A percentile compares a stretch with the other conserved stretches of the same genome.
Conservation (phyloP, 2,888 invertebrate species). For the Drosophila basisetae region DNA sequence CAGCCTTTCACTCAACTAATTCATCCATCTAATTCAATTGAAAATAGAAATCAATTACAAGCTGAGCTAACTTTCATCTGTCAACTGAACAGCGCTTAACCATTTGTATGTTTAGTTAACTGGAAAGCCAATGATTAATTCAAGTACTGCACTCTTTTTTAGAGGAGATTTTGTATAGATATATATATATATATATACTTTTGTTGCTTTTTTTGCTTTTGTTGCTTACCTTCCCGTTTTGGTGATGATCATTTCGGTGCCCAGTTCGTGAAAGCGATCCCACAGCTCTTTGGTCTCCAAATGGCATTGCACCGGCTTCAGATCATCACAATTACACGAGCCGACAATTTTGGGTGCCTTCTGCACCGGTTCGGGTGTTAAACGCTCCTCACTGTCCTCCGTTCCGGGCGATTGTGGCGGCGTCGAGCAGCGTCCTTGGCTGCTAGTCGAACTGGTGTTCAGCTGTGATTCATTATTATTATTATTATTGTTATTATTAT, state of each 20-base stretch:
- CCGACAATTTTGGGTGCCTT: slow-evolving; percentile 87
- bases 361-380: slow-evolving; percentile 85
- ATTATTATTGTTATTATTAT: slow-evolving; percentile 50
- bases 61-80: not conserved
- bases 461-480: slow-evolving; percentile 62
- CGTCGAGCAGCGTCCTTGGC: slow-evolving; percentile 84
- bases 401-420: slow-evolving; percentile 85
- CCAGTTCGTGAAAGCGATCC: slow-evolving; percentile 97
- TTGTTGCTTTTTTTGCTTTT: slow-evolving; percentile 2
- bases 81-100: not conserved
- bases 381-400: slow-evolving; percentile 84
- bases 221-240: slow-evolving; percentile 94
- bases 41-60: not conserved
- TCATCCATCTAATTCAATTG: slow-evolving; percentile 2
- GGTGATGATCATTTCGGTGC: slow-evolving; percentile 99
- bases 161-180: not conserved
- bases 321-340: slow-evolving; percentile 93
- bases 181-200: no score
- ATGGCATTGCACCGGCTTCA: slow-evolving; percentile 94
- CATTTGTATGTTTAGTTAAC: slow-evolving; percentile 2
- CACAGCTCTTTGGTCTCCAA: slow-evolving; percentile 98
- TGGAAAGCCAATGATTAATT: slow-evolving; percentile 46
- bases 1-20: not conserved
- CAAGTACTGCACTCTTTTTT: not conserved
- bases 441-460: slow-evolving; percentile 81